phyloP scores from a whole-genome alignment of 2,797 vertebrate species.

The Petrocephalus sullivani region DNA sequence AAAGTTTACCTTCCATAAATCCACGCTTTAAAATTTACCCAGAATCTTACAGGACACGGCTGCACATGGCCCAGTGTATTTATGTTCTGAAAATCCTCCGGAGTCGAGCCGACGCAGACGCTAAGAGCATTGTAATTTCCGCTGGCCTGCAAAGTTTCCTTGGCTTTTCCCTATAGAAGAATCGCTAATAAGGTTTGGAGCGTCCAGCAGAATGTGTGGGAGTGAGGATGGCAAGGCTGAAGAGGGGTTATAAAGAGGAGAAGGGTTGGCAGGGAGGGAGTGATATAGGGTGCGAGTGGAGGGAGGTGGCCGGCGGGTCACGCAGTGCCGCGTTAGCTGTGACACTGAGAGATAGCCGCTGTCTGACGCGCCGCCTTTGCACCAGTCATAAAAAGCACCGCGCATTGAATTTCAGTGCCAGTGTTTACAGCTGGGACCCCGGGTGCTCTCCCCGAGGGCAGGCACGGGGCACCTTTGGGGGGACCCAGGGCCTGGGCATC shows the following conservation, averaged over 20 bases:
- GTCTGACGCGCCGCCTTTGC: constrained; percentile 42
- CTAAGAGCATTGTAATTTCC: constrained; percentile 25
- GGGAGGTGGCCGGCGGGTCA: constrained; percentile 33
- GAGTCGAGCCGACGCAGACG: constrained; percentile 15
- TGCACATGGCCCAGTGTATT: neutral
- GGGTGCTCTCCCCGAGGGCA: neutral
- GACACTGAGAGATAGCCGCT: constrained; percentile 42
- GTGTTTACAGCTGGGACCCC: neutral
- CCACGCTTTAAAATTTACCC: constrained; percentile 1
- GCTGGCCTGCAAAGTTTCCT: constrained; percentile 5
- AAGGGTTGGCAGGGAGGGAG: constrained; percentile 49
- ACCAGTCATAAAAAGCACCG: constrained; percentile 41
- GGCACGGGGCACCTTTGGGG: neutral
- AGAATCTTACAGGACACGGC: constrained; percentile 2
- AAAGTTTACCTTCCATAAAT: neutral
- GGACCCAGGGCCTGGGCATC: neutral
- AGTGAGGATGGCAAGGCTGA: constrained; percentile 54
- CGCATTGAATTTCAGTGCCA: constrained; percentile 21
- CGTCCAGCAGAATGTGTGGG: constrained; percentile 45
- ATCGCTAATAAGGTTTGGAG: constrained; percentile 34
- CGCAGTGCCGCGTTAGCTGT: constrained; percentile 40
- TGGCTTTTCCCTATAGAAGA: constrained; percentile 22
- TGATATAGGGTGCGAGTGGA: constrained; percentile 49
- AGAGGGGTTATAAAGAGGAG: constrained; percentile 69
- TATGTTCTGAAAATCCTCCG: constrained; percentile 4